Evolutionary conservation across 2,888 invertebrate species (phyloP).

Genomic region (Rhogogaster chlorosoma): DNA sequence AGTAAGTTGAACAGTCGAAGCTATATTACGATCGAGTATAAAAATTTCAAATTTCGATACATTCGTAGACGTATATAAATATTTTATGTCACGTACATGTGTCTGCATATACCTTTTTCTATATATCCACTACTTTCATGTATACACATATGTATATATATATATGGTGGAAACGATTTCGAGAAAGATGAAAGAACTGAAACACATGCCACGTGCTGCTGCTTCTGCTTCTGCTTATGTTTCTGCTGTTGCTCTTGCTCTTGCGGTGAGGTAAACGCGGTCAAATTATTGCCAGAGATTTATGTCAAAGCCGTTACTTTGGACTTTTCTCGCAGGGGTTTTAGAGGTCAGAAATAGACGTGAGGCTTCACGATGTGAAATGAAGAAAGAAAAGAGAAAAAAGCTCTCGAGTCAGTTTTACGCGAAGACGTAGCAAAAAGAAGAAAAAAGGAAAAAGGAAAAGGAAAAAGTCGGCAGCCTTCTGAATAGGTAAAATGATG

Average conservation of each 20-base stretch:
- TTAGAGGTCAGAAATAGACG: not conserved
- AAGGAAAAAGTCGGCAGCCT: not conserved
- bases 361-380: not conserved
- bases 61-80: conserved; percentile 50
- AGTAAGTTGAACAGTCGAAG: not conserved
- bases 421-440: too few species aligned
- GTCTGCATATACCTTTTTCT: not conserved
- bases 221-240: not conserved
- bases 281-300: conserved; percentile 28
- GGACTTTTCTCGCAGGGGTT: not conserved
- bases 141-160: not conserved
- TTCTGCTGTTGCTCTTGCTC: not conserved
- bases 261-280: conserved; percentile 15
- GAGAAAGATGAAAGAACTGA: not conserved
- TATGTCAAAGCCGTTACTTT: conserved; percentile 19
- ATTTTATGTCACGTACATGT: conserved; percentile 56
- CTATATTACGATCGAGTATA: conserved; percentile 26
- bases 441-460: not conserved
- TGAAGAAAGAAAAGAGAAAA: not conserved
- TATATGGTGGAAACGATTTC: not conserved
- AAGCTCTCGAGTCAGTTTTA: not conserved
- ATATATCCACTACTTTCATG: not conserved
- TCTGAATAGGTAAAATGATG: not conserved
- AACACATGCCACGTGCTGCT: not conserved
- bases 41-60: conserved; percentile 45